Conservation (phyloP, 2,888 invertebrate genomes). For the Amaurobius ferox region DNA sequence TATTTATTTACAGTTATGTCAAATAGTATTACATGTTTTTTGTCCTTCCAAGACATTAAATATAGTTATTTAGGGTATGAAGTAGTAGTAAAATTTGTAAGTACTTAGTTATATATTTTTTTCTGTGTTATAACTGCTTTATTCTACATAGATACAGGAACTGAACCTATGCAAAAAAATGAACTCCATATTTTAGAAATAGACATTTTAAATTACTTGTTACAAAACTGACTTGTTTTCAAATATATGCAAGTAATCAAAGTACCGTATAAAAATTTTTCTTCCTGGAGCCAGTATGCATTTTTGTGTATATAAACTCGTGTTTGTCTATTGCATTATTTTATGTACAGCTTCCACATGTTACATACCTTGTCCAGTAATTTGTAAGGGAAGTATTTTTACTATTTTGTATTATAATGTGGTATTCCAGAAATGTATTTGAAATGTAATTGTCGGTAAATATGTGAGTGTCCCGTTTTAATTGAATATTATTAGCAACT, state of each 20-base stretch:
- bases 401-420: conserved; percentile 24
- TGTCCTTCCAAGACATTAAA: no score
- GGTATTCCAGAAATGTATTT: conserved; percentile 21
- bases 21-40: no score
- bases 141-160: no score
- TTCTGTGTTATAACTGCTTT: no score
- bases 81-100: no score
- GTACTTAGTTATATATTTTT: no score
- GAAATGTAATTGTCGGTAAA: conserved; percentile 14
- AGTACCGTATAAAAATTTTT: conserved; percentile 35
- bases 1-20: no score
- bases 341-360: conserved; percentile 58
- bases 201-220: not conserved
- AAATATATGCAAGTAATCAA: conserved; percentile 42
- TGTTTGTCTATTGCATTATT: conserved; percentile 37
- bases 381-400: conserved; percentile 32
- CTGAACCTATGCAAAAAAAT: not conserved
- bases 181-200: not conserved
- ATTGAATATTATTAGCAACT: not conserved
- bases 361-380: conserved; percentile 20
- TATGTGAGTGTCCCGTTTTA: conserved; percentile 9
- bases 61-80: no score
- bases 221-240: not conserved
- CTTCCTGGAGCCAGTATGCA: conserved; percentile 64
- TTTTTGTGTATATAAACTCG: conserved; percentile 33